Evolutionary conservation across 2,113 vertebrate species (phyloP).

Genomic region (Hippolais icterina): DNA sequence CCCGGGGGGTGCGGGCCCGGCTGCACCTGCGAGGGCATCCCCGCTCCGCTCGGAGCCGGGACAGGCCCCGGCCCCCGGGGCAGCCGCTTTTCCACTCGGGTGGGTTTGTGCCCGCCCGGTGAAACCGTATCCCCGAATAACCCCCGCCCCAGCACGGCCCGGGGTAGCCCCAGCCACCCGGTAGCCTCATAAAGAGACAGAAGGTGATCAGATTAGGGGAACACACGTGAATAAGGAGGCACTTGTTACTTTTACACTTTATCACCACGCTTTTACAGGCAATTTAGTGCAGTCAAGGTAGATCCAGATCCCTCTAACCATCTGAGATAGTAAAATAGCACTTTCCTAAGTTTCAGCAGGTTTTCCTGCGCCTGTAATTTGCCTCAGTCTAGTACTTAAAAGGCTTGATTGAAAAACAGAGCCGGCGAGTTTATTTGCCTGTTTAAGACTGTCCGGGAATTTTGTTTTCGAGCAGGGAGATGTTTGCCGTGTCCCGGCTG

Average conservation of each 20-base stretch:
- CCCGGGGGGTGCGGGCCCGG: background rate
- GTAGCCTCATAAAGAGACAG: conserved; percentile 69
- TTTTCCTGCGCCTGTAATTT: background rate
- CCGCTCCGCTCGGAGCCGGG: background rate
- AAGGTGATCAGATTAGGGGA: conserved; percentile 62
- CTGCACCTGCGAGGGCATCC: conserved; percentile 32
- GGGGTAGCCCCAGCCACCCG: conserved; percentile 49
- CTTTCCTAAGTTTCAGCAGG: conserved; percentile 50
- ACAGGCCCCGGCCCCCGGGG: background rate
- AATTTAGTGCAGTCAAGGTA: conserved; percentile 48
- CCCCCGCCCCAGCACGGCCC: background rate
- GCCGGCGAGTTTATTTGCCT: conserved; percentile 62
- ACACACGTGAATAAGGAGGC: conserved; percentile 46
- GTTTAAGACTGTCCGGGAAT: conserved; percentile 60
- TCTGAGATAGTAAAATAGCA: conserved; percentile 53
- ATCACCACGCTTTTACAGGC: conserved; percentile 61
- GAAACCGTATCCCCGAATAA: conserved; percentile 43
- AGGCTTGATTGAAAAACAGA: conserved; percentile 53
- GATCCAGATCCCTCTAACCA: conserved; percentile 14
- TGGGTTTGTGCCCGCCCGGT: background rate
- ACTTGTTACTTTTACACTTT: conserved; percentile 70
- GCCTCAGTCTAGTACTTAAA: conserved; percentile 39
- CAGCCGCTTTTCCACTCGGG: background rate
- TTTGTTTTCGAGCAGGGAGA: conserved; percentile 65
- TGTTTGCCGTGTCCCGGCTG: background rate